Evolutionary conservation across 2,113 vertebrate species (phyloP).

Genomic region (Lathamus discolor): DNA sequence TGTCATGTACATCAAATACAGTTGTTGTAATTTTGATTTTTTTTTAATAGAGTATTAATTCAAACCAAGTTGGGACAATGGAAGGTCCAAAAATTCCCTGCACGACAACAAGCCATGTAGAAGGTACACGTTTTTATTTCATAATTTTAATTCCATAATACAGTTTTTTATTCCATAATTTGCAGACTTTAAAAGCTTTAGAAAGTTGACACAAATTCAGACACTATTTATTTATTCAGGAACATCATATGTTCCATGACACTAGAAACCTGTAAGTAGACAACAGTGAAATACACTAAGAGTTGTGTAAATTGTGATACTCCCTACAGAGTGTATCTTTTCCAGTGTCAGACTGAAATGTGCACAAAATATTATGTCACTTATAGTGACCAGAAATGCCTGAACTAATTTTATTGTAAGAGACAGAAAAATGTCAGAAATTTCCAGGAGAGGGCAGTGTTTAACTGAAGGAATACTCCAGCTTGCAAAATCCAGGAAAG

Average conservation of each 20-base stretch:
- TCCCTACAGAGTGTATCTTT: not conserved
- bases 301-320: not conserved
- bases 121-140: conserved; percentile 56
- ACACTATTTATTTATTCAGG: not conserved
- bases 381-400: not conserved
- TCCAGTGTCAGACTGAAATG: not conserved
- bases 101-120: conserved; percentile 8
- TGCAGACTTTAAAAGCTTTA: not conserved
- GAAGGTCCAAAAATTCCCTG: conserved; percentile 37
- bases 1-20: not conserved
- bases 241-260: not conserved
- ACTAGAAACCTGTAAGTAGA: not conserved
- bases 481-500: not conserved
- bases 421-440: not conserved
- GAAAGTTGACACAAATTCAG: not conserved
- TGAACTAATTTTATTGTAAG: not conserved
- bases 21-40: not conserved
- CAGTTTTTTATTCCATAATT: not conserved
- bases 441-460: conserved; percentile 66
- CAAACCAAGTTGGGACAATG: conserved; percentile 39
- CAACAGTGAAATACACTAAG: not conserved
- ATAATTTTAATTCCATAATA: not conserved
- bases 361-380: not conserved
- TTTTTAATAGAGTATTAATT: conserved; percentile 60
- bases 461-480: not conserved